Conservation (phyloP, 2,797 vertebrate species). For the Amblyopsis hoosieri region DNA sequence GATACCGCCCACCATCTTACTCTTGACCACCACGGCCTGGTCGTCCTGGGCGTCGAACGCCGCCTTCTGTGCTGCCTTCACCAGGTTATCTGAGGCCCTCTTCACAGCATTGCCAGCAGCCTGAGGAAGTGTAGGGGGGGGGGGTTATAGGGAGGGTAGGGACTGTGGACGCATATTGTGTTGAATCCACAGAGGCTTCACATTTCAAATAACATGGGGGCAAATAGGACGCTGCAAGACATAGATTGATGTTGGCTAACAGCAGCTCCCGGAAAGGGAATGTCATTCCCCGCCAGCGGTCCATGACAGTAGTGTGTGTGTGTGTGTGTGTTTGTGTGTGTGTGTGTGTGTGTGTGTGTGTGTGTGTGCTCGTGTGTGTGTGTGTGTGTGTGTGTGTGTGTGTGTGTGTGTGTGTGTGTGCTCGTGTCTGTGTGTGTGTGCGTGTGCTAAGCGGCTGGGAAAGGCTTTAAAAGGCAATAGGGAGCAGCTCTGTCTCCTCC, state of each 20-base stretch:
- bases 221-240: too few relatives aligned
- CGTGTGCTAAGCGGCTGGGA: constrained; percentile 11
- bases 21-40: constrained; percentile 94
- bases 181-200: background rate
- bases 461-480: constrained; percentile 80
- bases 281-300: constrained; percentile 29
- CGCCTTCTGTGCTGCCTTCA: constrained; percentile 96
- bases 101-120: constrained; percentile 95
- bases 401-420: too few relatives aligned
- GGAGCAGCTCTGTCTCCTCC: constrained; percentile 36
- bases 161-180: too few relatives aligned
- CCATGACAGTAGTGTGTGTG: constrained; percentile 30
- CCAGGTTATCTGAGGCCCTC: constrained; percentile 93
- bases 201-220: background rate
- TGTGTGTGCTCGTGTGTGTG: too few relatives aligned
- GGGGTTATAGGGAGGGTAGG: background rate
- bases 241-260: constrained; percentile 18
- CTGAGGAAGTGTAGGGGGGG: constrained; percentile 59
- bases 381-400: constrained; percentile 10
- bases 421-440: constrained; percentile 4
- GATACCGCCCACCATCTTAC: constrained; percentile 98
- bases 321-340: background rate
- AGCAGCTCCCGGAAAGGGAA: constrained; percentile 59
- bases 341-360: too few relatives aligned
- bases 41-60: constrained; percentile 94